Percentiles rank a stretch among this genome's conserved stretches.
phyloP scores from a whole-genome alignment of 2,113 vertebrate species.

The Callopanchax toddi region DNA sequence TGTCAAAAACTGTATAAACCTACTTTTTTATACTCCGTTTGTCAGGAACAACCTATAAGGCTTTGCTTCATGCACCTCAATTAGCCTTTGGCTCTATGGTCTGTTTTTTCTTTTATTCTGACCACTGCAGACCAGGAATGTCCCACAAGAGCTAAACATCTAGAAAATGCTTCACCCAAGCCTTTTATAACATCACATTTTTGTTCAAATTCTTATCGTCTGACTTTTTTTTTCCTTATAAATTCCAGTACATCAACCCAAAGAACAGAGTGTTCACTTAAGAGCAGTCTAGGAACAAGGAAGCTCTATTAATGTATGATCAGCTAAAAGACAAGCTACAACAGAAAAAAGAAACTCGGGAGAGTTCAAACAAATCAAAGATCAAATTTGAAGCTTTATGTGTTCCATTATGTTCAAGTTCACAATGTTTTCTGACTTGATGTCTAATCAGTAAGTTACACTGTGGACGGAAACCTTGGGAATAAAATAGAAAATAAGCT shows the following conservation, averaged over 20 bases:
- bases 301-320: background rate
- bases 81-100: background rate
- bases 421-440: background rate
- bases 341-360: too few relatives aligned
- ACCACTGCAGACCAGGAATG: background rate
- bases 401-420: constrained; percentile 1
- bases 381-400: too few relatives aligned
- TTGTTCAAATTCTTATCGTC: background rate
- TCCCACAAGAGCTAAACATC: background rate
- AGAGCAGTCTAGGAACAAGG: too few relatives aligned
- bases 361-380: too few relatives aligned
- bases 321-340: constrained; percentile 3
- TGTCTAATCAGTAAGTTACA: background rate
- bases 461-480: too few relatives aligned
- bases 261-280: background rate
- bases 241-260: background rate
- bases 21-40: too few relatives aligned
- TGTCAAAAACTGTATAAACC: too few relatives aligned
- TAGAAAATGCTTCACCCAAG: background rate
- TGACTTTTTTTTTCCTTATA: background rate
- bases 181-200: background rate
- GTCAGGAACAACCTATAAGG: background rate
- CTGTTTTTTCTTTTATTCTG: too few relatives aligned
- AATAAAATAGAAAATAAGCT: too few relatives aligned
- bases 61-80: background rate